Evolutionary conservation across 2,888 invertebrate species (phyloP), one percentile per base, ranked within the genome.

Genomic region (Campoplex capitator): DNA sequence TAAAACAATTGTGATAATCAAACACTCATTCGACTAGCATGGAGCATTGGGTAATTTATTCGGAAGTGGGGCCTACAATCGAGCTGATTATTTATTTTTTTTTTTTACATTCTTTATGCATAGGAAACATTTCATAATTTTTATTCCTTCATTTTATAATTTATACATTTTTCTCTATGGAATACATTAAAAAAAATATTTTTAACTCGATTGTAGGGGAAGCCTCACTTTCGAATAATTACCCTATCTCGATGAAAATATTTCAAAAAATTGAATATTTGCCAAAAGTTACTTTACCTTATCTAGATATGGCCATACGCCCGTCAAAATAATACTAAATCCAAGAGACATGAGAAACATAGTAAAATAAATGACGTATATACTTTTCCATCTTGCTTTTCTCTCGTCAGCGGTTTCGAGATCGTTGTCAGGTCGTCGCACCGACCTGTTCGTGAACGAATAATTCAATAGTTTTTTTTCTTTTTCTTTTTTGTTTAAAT

Each of bases 271-370:
- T 35, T 8, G 38, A 73, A 73, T 18, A 1, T 42, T 2, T 28
- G 28, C 9, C 4, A 75, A 3, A 48, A 23, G n/a, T 65, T 35
- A 38, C 84, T 74, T 94, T 95, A 98, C 98, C 96, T 97, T 97
- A 93, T 97, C 96, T 84, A 98, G 96, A 94, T 97, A 98, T 2
- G 98, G 98, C 97, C 97, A 98, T 71, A 98, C 97, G 82, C 98
- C 98, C 0, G 98, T 98, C 68, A 98, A 95, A 89, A 97, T 97
- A 90, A 98, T 97, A 93, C 98, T 98, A 95, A 98, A 98, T 42
- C 98, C 98, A 75, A 98, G 95, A 0, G 98, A 97, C 96, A 98
- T 98, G 89, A 98, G 96, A 95, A 98, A 98, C 97, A 98, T 98
- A 81, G 98, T 98, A 94, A 98, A 98, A 95, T 98, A 98, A 92